These are phyloP conservation scores for Taeniopygia guttata DNA, from an alignment of 2,797 vertebrate species.

Conservation along the genomic window DNA sequence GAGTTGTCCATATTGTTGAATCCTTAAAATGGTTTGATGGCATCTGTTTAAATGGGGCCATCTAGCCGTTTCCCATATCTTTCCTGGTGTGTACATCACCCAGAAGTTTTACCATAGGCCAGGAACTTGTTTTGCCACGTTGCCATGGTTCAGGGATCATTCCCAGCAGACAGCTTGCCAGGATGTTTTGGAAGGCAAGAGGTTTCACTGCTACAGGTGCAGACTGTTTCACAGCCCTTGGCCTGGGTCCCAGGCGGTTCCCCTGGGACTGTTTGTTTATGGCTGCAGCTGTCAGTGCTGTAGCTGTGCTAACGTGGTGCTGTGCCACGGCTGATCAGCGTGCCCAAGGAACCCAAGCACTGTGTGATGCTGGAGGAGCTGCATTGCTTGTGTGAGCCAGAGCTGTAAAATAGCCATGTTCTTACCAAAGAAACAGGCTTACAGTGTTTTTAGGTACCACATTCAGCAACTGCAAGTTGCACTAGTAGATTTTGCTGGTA, in stretches of 20 bases:
- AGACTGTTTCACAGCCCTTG: background rate
- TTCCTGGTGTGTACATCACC: too few species aligned
- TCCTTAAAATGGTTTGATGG: background rate
- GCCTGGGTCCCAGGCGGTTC: background rate
- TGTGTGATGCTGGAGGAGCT: background rate
- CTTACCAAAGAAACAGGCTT: background rate
- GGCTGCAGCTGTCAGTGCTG: background rate
- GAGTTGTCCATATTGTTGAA: background rate
- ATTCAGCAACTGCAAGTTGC: background rate
- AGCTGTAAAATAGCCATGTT: rapidly evolving
- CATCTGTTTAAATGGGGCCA: background rate
- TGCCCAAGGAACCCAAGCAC: background rate
- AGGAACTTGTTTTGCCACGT: background rate
- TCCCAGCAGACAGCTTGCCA: background rate
- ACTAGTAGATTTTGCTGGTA: background rate
- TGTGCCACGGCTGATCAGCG: background rate
- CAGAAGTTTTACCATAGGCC: background rate
- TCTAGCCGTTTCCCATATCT: background rate
- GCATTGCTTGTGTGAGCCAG: background rate
- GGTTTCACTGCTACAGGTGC: background rate
- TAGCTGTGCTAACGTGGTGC: background rate
- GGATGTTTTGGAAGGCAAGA: background rate
- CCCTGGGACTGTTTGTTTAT: background rate
- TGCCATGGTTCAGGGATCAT: background rate
- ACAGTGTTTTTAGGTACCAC: background rate